A percentile compares a stretch with the other conserved stretches of the same genome.
These are phyloP conservation scores for Cyclargus thomasi DNA, from an alignment of 1,140 invertebrate genomes.

Conservation along the genomic window DNA sequence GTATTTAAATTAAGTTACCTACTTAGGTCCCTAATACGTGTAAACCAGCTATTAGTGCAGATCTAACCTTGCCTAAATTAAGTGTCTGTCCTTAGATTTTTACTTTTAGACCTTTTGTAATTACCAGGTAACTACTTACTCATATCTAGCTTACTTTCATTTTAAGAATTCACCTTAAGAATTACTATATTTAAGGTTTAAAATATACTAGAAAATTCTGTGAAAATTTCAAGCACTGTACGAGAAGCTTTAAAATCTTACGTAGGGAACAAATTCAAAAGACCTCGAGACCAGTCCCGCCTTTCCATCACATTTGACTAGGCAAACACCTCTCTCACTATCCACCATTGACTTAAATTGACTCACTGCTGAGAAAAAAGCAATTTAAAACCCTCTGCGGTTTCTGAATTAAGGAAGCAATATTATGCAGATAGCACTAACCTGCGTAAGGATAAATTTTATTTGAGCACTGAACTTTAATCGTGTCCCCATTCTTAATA, in stretches of 20 bases:
- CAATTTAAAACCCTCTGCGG: slow-evolving; percentile 52
- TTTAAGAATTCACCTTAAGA: no score
- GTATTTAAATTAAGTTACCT: no score
- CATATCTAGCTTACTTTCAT: no score
- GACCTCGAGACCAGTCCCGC: slow-evolving; percentile 36
- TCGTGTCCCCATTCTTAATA: no score
- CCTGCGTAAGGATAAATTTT: slow-evolving; percentile 22
- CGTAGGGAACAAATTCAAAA: slow-evolving; percentile 36
- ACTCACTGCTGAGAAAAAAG: slow-evolving; percentile 64
- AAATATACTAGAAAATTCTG: not conserved
- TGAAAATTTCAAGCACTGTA: not conserved
- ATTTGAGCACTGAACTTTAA: not conserved
- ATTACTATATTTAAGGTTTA: no score
- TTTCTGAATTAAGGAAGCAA: slow-evolving; percentile 71
- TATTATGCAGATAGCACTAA: slow-evolving; percentile 65
- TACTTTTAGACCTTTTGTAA: no score
- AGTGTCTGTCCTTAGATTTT: no score
- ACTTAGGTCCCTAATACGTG: no score
- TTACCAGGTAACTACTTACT: no score
- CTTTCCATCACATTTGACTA: slow-evolving; percentile 69
- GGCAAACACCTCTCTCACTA: slow-evolving; percentile 60
- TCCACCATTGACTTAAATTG: slow-evolving; percentile 61
- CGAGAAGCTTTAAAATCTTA: not conserved
- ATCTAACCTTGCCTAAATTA: no score
- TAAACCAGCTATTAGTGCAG: no score